Base-by-base conservation (phyloP, 2,113 vertebrate species). In the Hystrix cristata region DNA sequence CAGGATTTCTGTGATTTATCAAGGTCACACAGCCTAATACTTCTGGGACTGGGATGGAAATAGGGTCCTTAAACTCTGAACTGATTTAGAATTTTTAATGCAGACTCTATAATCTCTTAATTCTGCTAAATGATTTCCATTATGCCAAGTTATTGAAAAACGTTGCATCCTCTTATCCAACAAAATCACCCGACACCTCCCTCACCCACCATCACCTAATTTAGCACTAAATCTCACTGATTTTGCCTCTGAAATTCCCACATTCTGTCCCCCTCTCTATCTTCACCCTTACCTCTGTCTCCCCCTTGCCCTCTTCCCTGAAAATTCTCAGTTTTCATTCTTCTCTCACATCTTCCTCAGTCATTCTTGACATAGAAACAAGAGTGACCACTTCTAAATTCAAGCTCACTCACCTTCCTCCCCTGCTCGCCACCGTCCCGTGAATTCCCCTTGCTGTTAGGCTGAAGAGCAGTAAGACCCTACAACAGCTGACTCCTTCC, bases 1-100 rank as follows among this genome's bases (percentile, higher is more conserved):
- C n/a, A 82, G 59, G 55, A 88, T 53, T 65, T 60, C 7, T 94
- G 43, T 60, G 67, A 88, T 91, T 83, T 95, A 86, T 76, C 46
- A 67, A 2, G 6, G 46, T 62, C 38, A 53, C 7, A 34, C 7
- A 71, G 38, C n/a, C 29, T 85, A 14, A 57, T 59, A 51, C 69
- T 48, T 71, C 53, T 14, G 21, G n/a, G 48, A 0, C 21, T 46
- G 3, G 19, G 4, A 65, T 64, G 13, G 46, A 67, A 69, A 76
- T 60, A 53, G 19, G 3, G 38, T 46, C 21, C 38, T 71, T 78
- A 78, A 94, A 51, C 38, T 69, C 65, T 46, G 53, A 46, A 71
- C 55, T 4, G 19, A 91, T 65, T 46, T 27, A 46, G 27, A 31
- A 53, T 60, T 87, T 59, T 90, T 53, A 59, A 74, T 27, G 53